A percentile compares a stretch with the other conserved stretches of the same genome.
phyloP scores from a whole-genome alignment of 2,113 vertebrate genomes.

The Podilymbus podiceps region DNA sequence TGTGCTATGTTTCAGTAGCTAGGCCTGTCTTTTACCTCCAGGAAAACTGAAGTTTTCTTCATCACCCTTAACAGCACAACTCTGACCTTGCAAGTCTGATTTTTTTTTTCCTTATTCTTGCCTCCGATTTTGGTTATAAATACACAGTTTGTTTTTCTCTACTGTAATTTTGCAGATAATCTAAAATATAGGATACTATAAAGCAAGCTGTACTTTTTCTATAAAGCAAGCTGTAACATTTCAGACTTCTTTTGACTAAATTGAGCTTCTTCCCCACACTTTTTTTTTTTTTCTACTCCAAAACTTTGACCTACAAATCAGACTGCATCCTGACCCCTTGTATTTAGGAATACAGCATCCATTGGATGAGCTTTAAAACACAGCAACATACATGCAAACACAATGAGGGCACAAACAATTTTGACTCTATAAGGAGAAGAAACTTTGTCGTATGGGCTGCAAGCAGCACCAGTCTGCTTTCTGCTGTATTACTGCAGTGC shows the following conservation, averaged over 20 bases:
- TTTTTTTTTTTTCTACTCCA: neutral
- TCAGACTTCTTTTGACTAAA: neutral
- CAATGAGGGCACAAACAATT: neutral
- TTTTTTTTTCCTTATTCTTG: neutral
- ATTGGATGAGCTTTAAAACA: neutral
- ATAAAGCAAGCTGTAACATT: neutral
- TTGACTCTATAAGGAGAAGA: neutral
- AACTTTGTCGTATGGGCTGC: neutral
- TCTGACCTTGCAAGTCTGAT: neutral
- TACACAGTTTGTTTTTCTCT: neutral
- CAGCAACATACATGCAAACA: neutral
- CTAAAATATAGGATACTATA: neutral
- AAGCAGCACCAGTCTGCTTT: fast-evolving
- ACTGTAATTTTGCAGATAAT: neutral
- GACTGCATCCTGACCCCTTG: neutral
- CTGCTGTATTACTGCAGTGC: neutral
- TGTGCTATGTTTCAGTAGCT: neutral
- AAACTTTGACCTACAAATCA: neutral
- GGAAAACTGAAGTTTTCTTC: neutral
- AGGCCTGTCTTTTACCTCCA: neutral
- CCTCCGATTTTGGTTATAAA: neutral
- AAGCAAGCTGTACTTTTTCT: neutral
- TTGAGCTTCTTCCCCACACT: neutral
- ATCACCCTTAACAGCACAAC: neutral
- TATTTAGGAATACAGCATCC: neutral